Evolutionary conservation across 2,797 vertebrate species (phyloP).

Genomic region (Sphaeramia orbicularis): DNA sequence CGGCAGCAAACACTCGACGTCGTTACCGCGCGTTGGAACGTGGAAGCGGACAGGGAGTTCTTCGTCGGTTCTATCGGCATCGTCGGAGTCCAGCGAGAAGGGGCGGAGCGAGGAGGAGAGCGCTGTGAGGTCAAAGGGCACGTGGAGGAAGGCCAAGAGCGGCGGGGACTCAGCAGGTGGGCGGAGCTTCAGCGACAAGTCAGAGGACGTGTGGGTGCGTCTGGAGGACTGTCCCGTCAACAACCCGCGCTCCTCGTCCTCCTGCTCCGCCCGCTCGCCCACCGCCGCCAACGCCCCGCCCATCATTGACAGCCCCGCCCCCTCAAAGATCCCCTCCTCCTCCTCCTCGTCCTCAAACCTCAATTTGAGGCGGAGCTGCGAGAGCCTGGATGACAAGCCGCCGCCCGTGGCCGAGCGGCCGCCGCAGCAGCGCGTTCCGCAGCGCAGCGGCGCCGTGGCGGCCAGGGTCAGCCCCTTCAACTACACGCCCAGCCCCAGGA

Average conservation of each 20-base stretch:
- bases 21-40: slow-evolving; percentile 95
- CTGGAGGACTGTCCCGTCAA: slow-evolving; percentile 99
- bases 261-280: slow-evolving; percentile 86
- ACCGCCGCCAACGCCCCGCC: slow-evolving; percentile 90
- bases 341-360: slow-evolving; percentile 88
- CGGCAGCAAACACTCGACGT: slow-evolving; percentile 90
- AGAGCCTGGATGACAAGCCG: slow-evolving; percentile 82
- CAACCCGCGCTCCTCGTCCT: slow-evolving; percentile 91
- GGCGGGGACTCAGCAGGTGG: neutral
- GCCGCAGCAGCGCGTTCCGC: slow-evolving; percentile 56
- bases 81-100: slow-evolving; percentile 95
- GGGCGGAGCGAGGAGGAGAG: slow-evolving; percentile 70
- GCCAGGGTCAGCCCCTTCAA: slow-evolving; percentile 97
- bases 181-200: slow-evolving; percentile 77
- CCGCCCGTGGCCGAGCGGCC: slow-evolving; percentile 76
- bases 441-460: slow-evolving; percentile 84
- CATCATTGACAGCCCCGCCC: slow-evolving; percentile 85
- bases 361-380: slow-evolving; percentile 85
- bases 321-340: slow-evolving; percentile 66
- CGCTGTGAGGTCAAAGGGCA: slow-evolving; percentile 83
- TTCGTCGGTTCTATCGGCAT: slow-evolving; percentile 96
- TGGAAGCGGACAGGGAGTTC: slow-evolving; percentile 98
- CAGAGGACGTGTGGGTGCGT: slow-evolving; percentile 98
- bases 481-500: slow-evolving; percentile 95
- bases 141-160: slow-evolving; percentile 88